Conservation (phyloP, 2,113 vertebrate species). For the Rhineura floridana region DNA sequence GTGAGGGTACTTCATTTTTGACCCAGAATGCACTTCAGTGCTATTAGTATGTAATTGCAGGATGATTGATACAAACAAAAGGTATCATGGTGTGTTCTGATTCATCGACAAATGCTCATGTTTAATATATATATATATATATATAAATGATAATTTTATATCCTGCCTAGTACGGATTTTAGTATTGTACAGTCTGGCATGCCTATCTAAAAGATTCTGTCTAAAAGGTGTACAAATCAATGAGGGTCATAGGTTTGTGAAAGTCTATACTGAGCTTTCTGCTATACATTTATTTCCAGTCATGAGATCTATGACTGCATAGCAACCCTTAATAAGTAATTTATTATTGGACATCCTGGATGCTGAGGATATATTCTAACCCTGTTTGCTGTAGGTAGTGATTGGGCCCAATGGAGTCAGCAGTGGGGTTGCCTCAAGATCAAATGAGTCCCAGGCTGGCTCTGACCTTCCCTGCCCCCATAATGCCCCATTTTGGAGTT, state of each 20-base stretch:
- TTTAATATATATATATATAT: not conserved
- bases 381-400: too few relatives aligned
- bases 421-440: too few relatives aligned
- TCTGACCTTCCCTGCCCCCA: too few relatives aligned
- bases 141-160: too few relatives aligned
- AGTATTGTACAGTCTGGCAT: not conserved
- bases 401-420: too few relatives aligned
- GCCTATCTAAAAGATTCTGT: not conserved
- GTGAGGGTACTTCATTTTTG: not conserved
- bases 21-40: rapidly evolving
- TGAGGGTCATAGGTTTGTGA: not conserved
- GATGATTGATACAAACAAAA: not conserved
- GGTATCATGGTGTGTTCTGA: not conserved
- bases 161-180: not conserved
- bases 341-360: not conserved
- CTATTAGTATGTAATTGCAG: not conserved
- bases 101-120: not conserved
- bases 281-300: not conserved
- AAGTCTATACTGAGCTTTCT: not conserved
- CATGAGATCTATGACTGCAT: not conserved
- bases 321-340: not conserved
- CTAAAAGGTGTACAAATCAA: not conserved
- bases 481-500: too few relatives aligned
- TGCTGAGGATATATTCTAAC: too few relatives aligned
- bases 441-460: too few relatives aligned